These are phyloP conservation scores for Microcebus tavaratra DNA, from an alignment of 2,113 vertebrate species.

Conservation along the genomic window DNA sequence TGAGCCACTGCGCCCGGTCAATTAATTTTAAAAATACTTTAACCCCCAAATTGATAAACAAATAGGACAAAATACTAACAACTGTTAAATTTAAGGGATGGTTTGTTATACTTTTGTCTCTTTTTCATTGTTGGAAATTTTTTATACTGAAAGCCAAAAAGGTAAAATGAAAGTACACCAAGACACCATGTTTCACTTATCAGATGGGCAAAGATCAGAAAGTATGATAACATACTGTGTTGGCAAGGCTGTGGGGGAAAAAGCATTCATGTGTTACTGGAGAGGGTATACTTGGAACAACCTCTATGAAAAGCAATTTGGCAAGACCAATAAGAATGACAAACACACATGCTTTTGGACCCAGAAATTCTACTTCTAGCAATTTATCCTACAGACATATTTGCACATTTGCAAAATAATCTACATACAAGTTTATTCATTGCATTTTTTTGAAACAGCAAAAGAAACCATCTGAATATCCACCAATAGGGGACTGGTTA, in stretches of 20 bases:
- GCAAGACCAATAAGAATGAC: not conserved
- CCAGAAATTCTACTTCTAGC: conserved; percentile 30
- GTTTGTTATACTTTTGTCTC: not conserved
- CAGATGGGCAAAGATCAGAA: not conserved
- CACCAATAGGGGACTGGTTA: not conserved
- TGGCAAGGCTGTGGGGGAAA: not conserved
- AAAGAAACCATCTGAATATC: not conserved
- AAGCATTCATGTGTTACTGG: not conserved
- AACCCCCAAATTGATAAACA: not conserved
- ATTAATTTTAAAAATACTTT: conserved; percentile 22
- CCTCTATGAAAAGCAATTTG: not conserved
- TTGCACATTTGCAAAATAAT: not conserved
- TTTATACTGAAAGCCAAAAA: conserved; percentile 8
- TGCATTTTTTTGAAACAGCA: not conserved
- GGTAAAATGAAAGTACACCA: not conserved
- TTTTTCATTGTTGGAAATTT: not conserved
- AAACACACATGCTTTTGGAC: not conserved
- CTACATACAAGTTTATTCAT: not conserved
- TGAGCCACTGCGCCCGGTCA: not conserved
- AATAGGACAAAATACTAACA: not conserved
- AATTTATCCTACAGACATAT: conserved; percentile 15
- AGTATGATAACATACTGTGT: not conserved
- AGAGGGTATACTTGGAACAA: not conserved
- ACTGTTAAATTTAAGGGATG: not conserved
- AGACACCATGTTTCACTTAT: not conserved